A percentile compares a stretch with the other conserved stretches of the same genome.
Conservation (phyloP, 2,113 vertebrate genomes). For the Sinocyclocheilus anophthalmus region DNA sequence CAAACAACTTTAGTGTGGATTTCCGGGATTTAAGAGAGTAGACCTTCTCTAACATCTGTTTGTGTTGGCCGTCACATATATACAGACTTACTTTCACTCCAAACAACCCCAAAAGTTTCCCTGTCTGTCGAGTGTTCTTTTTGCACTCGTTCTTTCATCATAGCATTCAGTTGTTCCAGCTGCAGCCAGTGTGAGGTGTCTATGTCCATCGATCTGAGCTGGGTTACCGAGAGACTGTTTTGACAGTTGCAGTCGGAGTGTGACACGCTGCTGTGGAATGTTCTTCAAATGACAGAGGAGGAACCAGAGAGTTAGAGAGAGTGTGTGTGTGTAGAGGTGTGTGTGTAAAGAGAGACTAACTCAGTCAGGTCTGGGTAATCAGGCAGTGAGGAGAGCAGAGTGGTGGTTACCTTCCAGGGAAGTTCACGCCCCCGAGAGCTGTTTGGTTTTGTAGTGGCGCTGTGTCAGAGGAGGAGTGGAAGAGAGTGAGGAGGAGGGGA, state of each 20-base stretch:
- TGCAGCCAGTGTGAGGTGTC: slow-evolving; percentile 77
- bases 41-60: slow-evolving; percentile 81
- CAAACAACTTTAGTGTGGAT: slow-evolving; percentile 82
- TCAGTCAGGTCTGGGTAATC: slow-evolving; percentile 67
- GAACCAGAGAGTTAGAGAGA: slow-evolving; percentile 57
- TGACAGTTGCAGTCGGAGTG: slow-evolving; percentile 77
- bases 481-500: slow-evolving; percentile 69
- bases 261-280: slow-evolving; percentile 67
- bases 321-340: slow-evolving; percentile 39
- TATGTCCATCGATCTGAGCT: slow-evolving; percentile 74
- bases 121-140: slow-evolving; percentile 28
- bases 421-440: slow-evolving; percentile 83
- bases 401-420: slow-evolving; percentile 80
- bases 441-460: slow-evolving; percentile 73
- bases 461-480: slow-evolving; percentile 65
- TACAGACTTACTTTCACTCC: slow-evolving; percentile 55
- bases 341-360: slow-evolving; percentile 43
- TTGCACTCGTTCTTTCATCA: slow-evolving; percentile 59
- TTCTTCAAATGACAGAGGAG: slow-evolving; percentile 53
- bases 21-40: slow-evolving; percentile 77
- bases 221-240: slow-evolving; percentile 67
- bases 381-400: slow-evolving; percentile 66
- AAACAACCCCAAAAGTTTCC: slow-evolving; percentile 42
- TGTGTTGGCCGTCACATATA: slow-evolving; percentile 76
- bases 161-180: slow-evolving; percentile 76